Base-by-base conservation (phyloP, 92 coral and sea anemone genomes). In the Porites cylindrica region DNA sequence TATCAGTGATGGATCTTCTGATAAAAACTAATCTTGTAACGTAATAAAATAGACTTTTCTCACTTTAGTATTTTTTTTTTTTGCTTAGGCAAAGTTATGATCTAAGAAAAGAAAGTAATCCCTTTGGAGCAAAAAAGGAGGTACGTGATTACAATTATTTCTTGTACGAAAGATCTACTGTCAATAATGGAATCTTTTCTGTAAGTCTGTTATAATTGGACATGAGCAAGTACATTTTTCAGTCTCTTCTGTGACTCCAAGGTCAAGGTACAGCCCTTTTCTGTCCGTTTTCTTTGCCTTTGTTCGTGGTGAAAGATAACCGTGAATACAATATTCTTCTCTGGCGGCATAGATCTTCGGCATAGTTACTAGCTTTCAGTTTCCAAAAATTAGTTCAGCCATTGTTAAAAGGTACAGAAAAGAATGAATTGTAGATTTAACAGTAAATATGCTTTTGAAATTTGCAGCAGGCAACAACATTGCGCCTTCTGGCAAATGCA, bases 401-500 rank as follows among this genome's bases (percentile, higher is more conserved):
- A 11, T 17, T 59, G 63, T 59, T 59, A 59, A 11, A 59, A 8
- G 5, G 13, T 1, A 8, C 18, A 10, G 8, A 19, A 69, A 23
- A 20, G 20, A 5, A 69, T 69, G 32, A 9, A 6, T 19, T 12
- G 26, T 12, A 21, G 14, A 26, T 8, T 20, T 14, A 76, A 10
- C 47, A 20, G 23, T 10, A 23, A 52, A 63, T 19, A 29, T 76
- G 65, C 17, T n/a, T 51, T 13, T 24, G 54, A 67, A 59, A 14
- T 54, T 71, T 66, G 23, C 73, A 62, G 77, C 87, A 95, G 92
- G 96, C 98, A 23, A 92, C 93, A 29, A 95, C 98, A 16, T 80
- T 97, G 83, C 94, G 99, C 26, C 94, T 97, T 50, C 88, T 97
- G 92, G 99, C 98, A 19, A 92, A 96, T 75, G 98, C 98, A 10